Percentiles rank a stretch among this genome's conserved stretches.
Evolutionary conservation across 2,888 invertebrate genomes (phyloP).

Genomic region (Trachelus iudaicus): DNA sequence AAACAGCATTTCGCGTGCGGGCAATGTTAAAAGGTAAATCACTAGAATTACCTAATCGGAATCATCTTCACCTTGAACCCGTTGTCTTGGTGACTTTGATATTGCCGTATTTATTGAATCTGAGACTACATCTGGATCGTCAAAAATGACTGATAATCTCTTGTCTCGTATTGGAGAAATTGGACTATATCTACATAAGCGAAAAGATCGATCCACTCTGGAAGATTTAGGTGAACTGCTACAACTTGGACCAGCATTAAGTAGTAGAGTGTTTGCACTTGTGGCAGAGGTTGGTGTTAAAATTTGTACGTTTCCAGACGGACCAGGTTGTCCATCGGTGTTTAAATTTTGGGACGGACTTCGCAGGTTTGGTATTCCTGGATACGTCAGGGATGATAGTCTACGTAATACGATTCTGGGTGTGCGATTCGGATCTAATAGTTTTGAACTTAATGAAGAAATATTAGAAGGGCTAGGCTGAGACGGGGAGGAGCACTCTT

Average conservation of each 20-base stretch:
- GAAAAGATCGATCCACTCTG: conserved; percentile 2
- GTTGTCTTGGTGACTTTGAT: not conserved
- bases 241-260: conserved; percentile 29
- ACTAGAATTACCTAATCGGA: conserved; percentile 23
- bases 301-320: conserved; percentile 3
- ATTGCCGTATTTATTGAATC: not conserved
- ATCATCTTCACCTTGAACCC: conserved; percentile 18
- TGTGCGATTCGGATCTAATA: conserved; percentile 18
- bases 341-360: conserved; percentile 22
- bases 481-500: not conserved
- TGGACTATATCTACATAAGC: conserved; percentile 1
- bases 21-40: conserved; percentile 68
- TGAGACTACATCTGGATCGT: not conserved
- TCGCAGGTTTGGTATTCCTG: conserved; percentile 26
- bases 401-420: conserved; percentile 46
- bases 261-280: conserved; percentile 7
- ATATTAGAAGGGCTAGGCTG: not conserved
- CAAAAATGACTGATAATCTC: not conserved
- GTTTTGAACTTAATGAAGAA: not conserved
- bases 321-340: conserved; percentile 7
- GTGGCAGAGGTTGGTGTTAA: not conserved
- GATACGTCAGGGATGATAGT: conserved; percentile 44
- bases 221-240: conserved; percentile 32
- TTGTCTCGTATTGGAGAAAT: not conserved
- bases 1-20: conserved; percentile 68